Conservation (phyloP, 2,888 invertebrate genomes). For the Lithodes maja region DNA sequence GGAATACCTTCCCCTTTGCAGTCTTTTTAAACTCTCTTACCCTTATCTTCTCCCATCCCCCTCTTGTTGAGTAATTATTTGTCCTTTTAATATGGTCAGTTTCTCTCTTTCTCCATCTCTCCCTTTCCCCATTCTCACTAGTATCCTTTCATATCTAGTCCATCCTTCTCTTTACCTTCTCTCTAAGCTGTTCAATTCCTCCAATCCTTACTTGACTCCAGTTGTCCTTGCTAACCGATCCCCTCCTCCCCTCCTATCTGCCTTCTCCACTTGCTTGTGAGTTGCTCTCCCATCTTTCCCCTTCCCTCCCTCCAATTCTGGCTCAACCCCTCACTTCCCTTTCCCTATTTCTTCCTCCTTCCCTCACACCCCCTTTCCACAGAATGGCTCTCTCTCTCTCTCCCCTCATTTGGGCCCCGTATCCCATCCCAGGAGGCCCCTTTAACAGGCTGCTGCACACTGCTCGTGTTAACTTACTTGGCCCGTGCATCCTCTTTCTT, state of each 20-base stretch:
- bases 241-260: neutral
- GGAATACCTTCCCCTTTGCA: neutral
- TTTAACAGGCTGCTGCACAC: neutral
- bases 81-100: too few relatives aligned
- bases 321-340: neutral
- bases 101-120: neutral
- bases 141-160: too few relatives aligned
- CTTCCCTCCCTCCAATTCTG: neutral
- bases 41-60: too few relatives aligned
- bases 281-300: neutral
- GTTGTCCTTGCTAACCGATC: neutral
- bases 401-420: neutral
- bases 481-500: too few relatives aligned
- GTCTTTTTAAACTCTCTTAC: neutral
- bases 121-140: neutral
- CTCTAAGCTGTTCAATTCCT: too few relatives aligned
- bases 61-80: too few relatives aligned
- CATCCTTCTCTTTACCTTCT: neutral
- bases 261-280: neutral
- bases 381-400: neutral
- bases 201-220: too few relatives aligned
- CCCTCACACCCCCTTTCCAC: neutral
- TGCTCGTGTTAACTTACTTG: neutral
- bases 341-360: neutral
- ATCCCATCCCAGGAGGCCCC: neutral